Percentiles rank a stretch among this genome's conserved stretches.
These are phyloP conservation scores for Falcunculus frontatus DNA, from an alignment of 2,113 vertebrate genomes.

Conservation along the genomic window DNA sequence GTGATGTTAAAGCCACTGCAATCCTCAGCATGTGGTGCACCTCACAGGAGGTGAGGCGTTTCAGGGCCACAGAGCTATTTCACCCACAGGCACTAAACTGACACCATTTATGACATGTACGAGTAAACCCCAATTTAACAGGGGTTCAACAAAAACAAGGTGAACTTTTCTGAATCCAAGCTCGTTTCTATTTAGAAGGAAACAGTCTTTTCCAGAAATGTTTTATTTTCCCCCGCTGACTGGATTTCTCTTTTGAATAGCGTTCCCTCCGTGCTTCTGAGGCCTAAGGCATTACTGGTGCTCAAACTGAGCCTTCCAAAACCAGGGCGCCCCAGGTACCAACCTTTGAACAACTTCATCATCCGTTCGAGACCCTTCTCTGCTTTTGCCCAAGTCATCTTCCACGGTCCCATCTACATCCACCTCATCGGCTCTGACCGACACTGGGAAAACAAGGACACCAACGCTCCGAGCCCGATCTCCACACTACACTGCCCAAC, in stretches of 20 bases:
- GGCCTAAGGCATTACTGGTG: neutral
- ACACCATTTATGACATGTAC: neutral
- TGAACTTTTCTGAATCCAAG: neutral
- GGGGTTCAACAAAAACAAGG: accelerated
- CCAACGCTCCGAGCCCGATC: accelerated
- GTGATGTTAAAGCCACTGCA: neutral
- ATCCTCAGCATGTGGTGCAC: neutral
- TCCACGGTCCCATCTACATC: constrained; percentile 86
- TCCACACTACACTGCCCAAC: accelerated
- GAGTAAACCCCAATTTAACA: accelerated
- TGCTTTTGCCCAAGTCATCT: constrained; percentile 91
- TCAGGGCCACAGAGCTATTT: neutral
- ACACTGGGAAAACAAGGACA: constrained; percentile 19
- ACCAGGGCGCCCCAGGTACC: neutral
- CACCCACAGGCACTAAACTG: neutral
- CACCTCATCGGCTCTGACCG: constrained; percentile 76
- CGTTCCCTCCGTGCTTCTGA: accelerated
- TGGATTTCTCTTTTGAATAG: too few relatives aligned
- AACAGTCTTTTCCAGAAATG: neutral
- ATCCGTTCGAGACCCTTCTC: constrained; percentile 91
- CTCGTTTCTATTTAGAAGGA: accelerated
- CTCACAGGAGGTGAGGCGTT: neutral
- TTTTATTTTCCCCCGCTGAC: neutral
- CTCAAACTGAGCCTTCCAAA: accelerated
- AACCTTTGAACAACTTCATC: constrained; percentile 94